Conservation (phyloP, 2,797 vertebrate species). For the Adelosebastes latens region DNA sequence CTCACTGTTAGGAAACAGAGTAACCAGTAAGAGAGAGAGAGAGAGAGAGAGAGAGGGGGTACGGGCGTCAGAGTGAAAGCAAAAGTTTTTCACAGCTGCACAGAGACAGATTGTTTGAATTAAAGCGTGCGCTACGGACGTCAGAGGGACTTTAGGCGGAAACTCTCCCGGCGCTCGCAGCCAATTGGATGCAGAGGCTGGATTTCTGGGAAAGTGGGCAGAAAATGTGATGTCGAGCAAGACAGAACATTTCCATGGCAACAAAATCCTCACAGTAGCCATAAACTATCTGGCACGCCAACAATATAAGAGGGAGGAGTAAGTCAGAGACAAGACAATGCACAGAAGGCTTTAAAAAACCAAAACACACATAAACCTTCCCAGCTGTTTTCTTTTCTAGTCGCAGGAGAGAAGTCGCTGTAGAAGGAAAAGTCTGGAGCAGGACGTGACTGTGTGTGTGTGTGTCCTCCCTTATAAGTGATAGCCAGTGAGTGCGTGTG, state of each 20-base stretch:
- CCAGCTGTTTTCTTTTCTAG: neutral
- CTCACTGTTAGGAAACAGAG: constrained; percentile 23
- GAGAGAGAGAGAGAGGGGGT: constrained; percentile 36
- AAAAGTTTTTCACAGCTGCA: constrained; percentile 63
- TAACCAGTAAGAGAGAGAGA: constrained; percentile 22
- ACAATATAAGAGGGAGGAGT: constrained; percentile 22
- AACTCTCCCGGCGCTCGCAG: constrained; percentile 55
- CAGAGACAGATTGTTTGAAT: constrained; percentile 77
- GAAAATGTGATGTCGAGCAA: constrained; percentile 60
- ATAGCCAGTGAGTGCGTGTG: neutral
- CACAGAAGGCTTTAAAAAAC: neutral
- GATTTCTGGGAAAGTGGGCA: constrained; percentile 66
- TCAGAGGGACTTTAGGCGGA: constrained; percentile 69
- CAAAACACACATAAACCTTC: neutral
- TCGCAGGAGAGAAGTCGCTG: neutral
- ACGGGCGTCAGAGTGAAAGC: constrained; percentile 55
- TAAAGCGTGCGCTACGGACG: constrained; percentile 68
- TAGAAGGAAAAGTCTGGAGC: constrained; percentile 23
- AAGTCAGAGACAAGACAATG: constrained; percentile 20
- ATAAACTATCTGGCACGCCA: constrained; percentile 56
- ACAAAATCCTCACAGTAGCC: constrained; percentile 57
- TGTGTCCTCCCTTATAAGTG: constrained; percentile 24
- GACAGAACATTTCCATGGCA: constrained; percentile 70
- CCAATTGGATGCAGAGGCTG: constrained; percentile 58
- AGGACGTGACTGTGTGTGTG: constrained; percentile 32